phyloP scores from a whole-genome alignment of 2,888 invertebrate genomes.

The Phasia obesa region DNA sequence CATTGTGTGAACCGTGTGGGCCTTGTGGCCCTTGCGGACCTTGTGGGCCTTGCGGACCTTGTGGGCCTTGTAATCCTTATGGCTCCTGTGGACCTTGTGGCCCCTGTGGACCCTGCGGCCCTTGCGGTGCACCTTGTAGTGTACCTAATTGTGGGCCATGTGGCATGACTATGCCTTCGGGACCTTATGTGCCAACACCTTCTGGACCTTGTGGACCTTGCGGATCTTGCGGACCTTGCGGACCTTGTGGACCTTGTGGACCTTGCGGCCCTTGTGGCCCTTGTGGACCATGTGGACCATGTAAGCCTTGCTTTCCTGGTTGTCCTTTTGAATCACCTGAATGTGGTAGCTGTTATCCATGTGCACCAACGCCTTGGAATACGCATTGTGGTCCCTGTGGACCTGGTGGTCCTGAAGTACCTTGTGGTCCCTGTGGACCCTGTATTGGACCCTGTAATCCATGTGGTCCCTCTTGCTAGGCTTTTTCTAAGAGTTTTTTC shows the following conservation, averaged over 20 bases:
- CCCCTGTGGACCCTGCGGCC: slow-evolving; percentile 74
- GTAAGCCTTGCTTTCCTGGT: slow-evolving; percentile 72
- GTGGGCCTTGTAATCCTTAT: slow-evolving; percentile 74
- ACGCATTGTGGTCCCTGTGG: slow-evolving; percentile 74
- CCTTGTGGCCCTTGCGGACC: slow-evolving; percentile 75
- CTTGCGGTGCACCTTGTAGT: slow-evolving; percentile 73
- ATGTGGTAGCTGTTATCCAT: slow-evolving; percentile 76
- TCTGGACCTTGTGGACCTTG: slow-evolving; percentile 74
- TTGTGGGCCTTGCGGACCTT: slow-evolving; percentile 74
- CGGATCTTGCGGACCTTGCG: slow-evolving; percentile 73
- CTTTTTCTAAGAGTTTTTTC: slow-evolving; percentile 18
- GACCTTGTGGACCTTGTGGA: slow-evolving; percentile 72
- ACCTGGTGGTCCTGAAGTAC: slow-evolving; percentile 73
- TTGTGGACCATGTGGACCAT: slow-evolving; percentile 72
- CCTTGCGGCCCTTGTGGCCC: slow-evolving; percentile 74
- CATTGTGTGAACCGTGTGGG: slow-evolving; percentile 75
- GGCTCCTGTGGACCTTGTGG: slow-evolving; percentile 76
- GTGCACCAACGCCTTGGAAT: slow-evolving; percentile 73
- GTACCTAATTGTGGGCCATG: slow-evolving; percentile 74
- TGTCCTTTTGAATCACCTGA: slow-evolving; percentile 72
- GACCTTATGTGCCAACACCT: slow-evolving; percentile 73
- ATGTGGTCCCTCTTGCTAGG: slow-evolving; percentile 67
- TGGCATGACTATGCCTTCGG: slow-evolving; percentile 75
- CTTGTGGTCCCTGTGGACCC: slow-evolving; percentile 75
- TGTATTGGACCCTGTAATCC: slow-evolving; percentile 68